Evolutionary conservation across 2,888 invertebrate genomes (phyloP), one percentile per base, ranked within the genome.

Genomic region (Laspeyria flexula): DNA sequence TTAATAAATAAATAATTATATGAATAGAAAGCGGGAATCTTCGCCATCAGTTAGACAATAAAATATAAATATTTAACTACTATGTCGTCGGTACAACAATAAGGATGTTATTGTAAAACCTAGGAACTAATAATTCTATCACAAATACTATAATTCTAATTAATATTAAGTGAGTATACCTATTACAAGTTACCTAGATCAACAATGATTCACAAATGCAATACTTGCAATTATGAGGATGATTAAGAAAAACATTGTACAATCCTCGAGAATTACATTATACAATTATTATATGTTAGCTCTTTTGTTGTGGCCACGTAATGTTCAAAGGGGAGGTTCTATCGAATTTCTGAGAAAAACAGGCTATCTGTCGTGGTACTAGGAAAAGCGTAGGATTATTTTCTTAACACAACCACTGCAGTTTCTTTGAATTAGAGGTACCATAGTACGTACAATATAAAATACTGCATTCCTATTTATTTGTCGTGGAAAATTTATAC

Each of bases 361-460:
- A 42, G 33, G 39, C n/a, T n/a, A 38, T 43, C 38, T 15, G 16
- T 12, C 7, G 18, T 13, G 43, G 33, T 66, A 66, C 63, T 44
- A 29, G 13, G 63, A 57, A 63, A 15, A n/a, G 9, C 23, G 3
- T 1, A 18, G 16, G 23, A 18, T 12, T 15, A n/a, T 45, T 12
- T 11, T 39, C 23, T 45, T 30, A 31, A 23, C 16, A 21, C 11
- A 13, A 23, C 7, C 25, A 11, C 44, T 39, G 27, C 25, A 35
- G 43, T 43, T 66, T 48, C 57, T 30, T 25, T 42, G 43, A 57
- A n/a, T n/a, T n/a, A n/a, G n/a, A n/a, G n/a, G n/a, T n/a, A 62
- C 27, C 21, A 43, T 18, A 18, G 3, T 18, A 18, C 3, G 18
- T 18, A 18, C 18, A 3, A 18, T n/a, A n/a, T n/a, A n/a, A n/a